Base-by-base conservation (phyloP, 1,140 invertebrate genomes). In the Himalopsyche phryganea region DNA sequence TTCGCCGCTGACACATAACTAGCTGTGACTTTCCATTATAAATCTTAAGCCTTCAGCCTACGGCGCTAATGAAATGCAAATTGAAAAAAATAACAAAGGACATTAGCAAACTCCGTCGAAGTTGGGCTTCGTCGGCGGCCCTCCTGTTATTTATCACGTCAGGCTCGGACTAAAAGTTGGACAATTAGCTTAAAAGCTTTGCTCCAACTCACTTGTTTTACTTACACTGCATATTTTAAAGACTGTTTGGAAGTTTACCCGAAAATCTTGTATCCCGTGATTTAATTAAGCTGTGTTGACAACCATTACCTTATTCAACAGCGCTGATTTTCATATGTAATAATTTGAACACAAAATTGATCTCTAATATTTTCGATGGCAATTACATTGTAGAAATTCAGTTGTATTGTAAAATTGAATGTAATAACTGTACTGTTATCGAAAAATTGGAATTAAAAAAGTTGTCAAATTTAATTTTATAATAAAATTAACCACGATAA, bases 111-210 rank as follows among this genome's bases (percentile, higher is more conserved):
- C 20, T 53, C 20, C 18, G 13, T 45, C 2, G n/a, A 1, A 44
- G 10, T 10, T 36, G 13, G 23, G 23, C 18, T 44, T 17, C 4
- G 50, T n/a, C 13, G 17, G 2, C 15, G 28, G 50, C 44, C n/a
- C 11, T 11, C 44, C 33, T 11, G 41, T 47, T 49, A 61, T 61
- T 61, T 61, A 61, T 61, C 54, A 48, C 53, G 60, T 60, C 50
- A 35, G 19, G 32, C 47, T 36, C 36, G 52, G 33, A 40, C 42
- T 48, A 40, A 48, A 61, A 61, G 33, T 61, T 61, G 53, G 49
- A 61, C 60, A 61, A 61, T 61, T 61, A 61, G 60, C 60, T 48
- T 49, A 57, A 61, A 53, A 61, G 60, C 60, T 57, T 44, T 42
- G 36, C 42, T 45, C 18, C 19, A 10, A 11, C 38, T 40, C 28